Evolutionary conservation across 1,140 invertebrate genomes (phyloP), one percentile per base, ranked within the genome.

Genomic region (Scaptomyza hsui): DNA sequence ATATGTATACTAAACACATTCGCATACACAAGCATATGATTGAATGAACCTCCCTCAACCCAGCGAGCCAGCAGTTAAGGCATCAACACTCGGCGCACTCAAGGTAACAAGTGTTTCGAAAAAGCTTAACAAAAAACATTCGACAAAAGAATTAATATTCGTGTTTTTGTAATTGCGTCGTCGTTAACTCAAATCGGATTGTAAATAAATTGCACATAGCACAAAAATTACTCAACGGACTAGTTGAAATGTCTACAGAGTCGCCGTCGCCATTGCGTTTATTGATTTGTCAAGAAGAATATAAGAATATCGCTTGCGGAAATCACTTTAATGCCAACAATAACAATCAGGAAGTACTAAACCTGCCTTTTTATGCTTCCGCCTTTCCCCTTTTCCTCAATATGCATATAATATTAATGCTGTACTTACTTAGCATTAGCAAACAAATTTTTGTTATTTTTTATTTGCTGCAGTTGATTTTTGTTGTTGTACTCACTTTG

Each of bases 41-140:
- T 89, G 72, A 88, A 83, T 88, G 82, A 88, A 88, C 82, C 78
- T 82, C 78, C 83, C 64, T 89, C 78, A 89, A 88, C 83, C 60
- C 74, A 49, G 26, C 32, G 29, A 51, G 64, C 55, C 71, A 77
- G 61, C 49, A 76, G 51, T 24, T 63, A 70, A 47, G 26, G 45
- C 64, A 49, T 68, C 39, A 73, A 56, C 39, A 57, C 65, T 37
- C n/a, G 37, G 49, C 35, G 49, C 18, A 60, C 74, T 65, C 78
- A 88, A 88, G 82, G 82, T 88, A 82, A 82, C 82, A 89, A 88
- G 78, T 82, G 82, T 78, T 88, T 86, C 59, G 52, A 74, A 55
- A 67, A 57, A 57, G 35, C 29, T 74, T 56, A 29, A 37, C 32
- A 13, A 37, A 47, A 75, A 86, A 78, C 45, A 75, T 71, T 56